A percentile compares a stretch with the other conserved stretches of the same genome.
Evolutionary conservation across 2,113 vertebrate genomes (phyloP).

Genomic region (Brachypodius melanocephalos): DNA sequence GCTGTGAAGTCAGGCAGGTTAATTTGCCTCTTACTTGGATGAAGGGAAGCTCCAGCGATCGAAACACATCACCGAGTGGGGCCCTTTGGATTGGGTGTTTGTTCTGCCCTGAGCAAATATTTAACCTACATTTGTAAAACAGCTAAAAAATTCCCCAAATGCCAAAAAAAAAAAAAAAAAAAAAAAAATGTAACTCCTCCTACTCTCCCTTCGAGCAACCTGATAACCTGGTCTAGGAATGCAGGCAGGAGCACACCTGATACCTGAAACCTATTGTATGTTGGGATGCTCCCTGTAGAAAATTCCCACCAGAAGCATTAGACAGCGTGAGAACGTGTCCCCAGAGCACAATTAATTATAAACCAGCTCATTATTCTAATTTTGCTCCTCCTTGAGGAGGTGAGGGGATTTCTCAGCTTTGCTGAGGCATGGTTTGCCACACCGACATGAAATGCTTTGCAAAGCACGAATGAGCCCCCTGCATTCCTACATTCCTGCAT

Average conservation of each 20-base stretch:
- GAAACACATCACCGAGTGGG: not conserved
- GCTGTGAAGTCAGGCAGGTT: conserved; percentile 13
- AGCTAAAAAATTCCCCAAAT: not conserved
- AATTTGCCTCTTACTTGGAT: not conserved
- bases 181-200: not conserved
- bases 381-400: not conserved
- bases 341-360: not conserved
- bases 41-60: not conserved
- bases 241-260: not conserved
- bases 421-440: not conserved
- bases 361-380: not conserved
- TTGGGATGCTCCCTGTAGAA: not conserved
- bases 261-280: not conserved
- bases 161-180: not conserved
- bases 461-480: not conserved
- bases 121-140: not conserved
- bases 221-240: not conserved
- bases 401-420: not conserved
- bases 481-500: not conserved
- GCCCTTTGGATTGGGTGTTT: not conserved
- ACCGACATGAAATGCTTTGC: not conserved
- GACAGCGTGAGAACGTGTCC: not conserved
- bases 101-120: conserved; percentile 13
- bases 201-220: not conserved
- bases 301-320: not conserved